Evolutionary conservation across 2,113 vertebrate genomes (phyloP).

Genomic region (Drymodes brunneopygia): DNA sequence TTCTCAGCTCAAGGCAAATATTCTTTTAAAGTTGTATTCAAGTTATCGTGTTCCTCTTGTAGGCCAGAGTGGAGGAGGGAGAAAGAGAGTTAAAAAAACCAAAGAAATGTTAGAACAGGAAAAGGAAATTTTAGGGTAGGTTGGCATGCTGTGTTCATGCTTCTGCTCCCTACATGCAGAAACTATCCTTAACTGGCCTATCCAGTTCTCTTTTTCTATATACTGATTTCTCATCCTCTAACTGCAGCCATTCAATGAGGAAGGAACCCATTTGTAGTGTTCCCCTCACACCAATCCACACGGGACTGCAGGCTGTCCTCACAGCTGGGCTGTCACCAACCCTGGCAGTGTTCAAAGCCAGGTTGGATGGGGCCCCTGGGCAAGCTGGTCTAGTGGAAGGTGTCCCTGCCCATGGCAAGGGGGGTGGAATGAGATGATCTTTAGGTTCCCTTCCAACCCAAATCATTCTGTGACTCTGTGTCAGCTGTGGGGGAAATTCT

Average conservation of each 20-base stretch:
- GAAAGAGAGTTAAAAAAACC: background rate
- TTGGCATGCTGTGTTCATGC: background rate
- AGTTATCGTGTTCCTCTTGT: background rate
- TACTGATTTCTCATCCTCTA: background rate
- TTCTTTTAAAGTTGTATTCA: background rate
- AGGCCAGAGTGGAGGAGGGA: background rate
- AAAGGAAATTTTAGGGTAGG: background rate
- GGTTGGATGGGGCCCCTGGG: background rate
- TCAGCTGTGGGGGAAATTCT: background rate
- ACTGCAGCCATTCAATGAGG: background rate
- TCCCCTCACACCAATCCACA: background rate
- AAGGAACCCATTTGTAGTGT: background rate
- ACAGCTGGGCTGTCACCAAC: background rate
- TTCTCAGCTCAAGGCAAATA: background rate
- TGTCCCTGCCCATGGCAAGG: background rate
- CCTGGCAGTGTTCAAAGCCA: background rate
- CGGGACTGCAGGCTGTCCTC: background rate
- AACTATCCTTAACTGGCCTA: background rate
- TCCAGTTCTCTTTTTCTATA: background rate
- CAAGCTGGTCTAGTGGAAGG: background rate
- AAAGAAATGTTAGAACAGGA: background rate
- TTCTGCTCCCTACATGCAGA: background rate
- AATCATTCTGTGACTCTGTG: background rate
- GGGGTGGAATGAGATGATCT: background rate
- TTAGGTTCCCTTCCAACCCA: background rate